Percentiles rank a stretch among this genome's conserved stretches.
Conservation (phyloP, 2,113 vertebrate species). For the Elephas maximus region DNA sequence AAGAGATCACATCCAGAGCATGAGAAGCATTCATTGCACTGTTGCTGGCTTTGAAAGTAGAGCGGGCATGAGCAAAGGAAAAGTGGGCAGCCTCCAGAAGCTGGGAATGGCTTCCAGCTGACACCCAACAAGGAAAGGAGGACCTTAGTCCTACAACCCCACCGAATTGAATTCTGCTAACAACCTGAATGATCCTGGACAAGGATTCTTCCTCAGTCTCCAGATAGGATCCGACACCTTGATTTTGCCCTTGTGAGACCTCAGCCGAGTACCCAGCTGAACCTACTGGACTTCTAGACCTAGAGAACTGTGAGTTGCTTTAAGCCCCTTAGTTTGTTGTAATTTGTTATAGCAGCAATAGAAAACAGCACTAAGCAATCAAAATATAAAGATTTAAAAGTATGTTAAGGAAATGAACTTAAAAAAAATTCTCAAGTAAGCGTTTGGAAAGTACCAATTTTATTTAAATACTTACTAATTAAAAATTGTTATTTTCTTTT, state of each 20-base stretch:
- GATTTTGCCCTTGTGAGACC: neutral
- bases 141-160: neutral
- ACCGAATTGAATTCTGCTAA: neutral
- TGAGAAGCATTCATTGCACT: neutral
- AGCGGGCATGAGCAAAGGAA: neutral
- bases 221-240: neutral
- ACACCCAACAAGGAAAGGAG: neutral
- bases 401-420: neutral
- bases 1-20: neutral
- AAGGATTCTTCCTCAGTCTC: neutral
- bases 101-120: neutral
- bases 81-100: neutral
- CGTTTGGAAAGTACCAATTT: slow-evolving; percentile 20
- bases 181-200: neutral
- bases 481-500: slow-evolving; percentile 2
- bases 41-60: neutral
- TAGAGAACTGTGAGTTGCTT: neutral
- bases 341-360: neutral
- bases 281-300: neutral
- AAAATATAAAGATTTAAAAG: neutral
- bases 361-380: neutral
- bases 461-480: neutral
- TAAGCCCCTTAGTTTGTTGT: neutral
- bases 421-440: neutral
- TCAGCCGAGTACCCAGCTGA: neutral